Conservation (phyloP, 2,113 vertebrate species). For the Pipra filicauda region DNA sequence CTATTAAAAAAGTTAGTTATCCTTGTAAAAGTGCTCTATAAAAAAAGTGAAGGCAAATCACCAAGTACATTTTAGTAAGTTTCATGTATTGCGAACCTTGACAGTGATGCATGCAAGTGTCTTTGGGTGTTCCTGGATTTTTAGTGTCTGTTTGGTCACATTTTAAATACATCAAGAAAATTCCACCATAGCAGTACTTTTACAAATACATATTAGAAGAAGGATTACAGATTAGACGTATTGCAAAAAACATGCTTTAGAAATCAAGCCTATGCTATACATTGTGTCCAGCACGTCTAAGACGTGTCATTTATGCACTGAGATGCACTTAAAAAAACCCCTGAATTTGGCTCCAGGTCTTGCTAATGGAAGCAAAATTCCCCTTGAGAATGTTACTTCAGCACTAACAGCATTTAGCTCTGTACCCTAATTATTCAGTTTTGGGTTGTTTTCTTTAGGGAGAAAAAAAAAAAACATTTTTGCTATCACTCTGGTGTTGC, state of each 20-base stretch:
- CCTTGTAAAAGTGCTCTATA: conserved; percentile 52
- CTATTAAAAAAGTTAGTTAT: not conserved
- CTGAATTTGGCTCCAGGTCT: not conserved
- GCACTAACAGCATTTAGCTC: not conserved
- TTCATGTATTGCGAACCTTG: not conserved
- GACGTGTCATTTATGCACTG: not conserved
- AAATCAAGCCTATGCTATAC: not conserved
- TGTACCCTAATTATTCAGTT: not conserved
- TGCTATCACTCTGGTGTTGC: not conserved
- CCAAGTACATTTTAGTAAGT: not conserved
- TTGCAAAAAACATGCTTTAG: not conserved
- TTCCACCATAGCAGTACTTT: not conserved
- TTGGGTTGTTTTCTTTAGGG: not conserved
- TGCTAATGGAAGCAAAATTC: conserved; percentile 11
- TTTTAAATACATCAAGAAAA: not conserved
- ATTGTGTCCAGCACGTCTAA: not conserved
- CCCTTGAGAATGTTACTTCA: not conserved
- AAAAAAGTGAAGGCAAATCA: conserved; percentile 62
- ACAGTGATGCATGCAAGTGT: not conserved
- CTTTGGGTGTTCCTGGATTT: not conserved
- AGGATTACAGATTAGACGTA: not conserved
- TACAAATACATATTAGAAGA: not conserved
- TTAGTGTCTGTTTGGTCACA: not conserved
- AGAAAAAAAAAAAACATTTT: not conserved
- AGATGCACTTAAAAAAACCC: not conserved